Evolutionary conservation across 2,888 invertebrate species (phyloP), one percentile per base, ranked within the genome.

Genomic region (Oeneis ivallda): DNA sequence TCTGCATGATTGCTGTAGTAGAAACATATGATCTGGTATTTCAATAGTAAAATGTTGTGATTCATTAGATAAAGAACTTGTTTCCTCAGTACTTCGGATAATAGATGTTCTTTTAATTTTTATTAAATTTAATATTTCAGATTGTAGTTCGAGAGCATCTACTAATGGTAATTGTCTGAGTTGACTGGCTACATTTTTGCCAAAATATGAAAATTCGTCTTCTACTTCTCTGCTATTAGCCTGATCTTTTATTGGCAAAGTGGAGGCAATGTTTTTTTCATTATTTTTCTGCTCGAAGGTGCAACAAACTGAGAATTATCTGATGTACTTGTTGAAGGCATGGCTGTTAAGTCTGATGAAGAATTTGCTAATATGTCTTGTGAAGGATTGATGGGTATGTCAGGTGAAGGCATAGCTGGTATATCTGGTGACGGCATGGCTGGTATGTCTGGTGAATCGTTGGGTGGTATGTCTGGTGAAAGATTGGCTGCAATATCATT

Each of bases 141-240:
- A 41, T 41, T 41, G 41, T 41, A 41, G 9, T 41, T 41, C 41
- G 41, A 41, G 41, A 41, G 52, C 52, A 52, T 52, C 32, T 26
- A 32, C 32, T 52, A 26, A 19, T 10, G 52, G 32, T 52, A 52
- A 10, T 26, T 19, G 13, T 26, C 32, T 52, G 1, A 52, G 26
- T 52, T 52, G 52, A 19, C 19, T 19, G 17, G 52, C 52, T 19
- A 52, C 52, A 52, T 32, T 52, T 26, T 26, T 52, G 17, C 52
- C 52, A 52, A 52, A 52, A 10, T 32, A 6, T 10, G 19, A 19
- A 7, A 52, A 52, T 26, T 13, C 26, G 13, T 19, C 32, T 52
- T 52, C 52, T 34, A 53, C 53, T 53, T 39, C 41, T 41, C 41
- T 41, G 9, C 41, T 41, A 11, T 41, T 41, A 41, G 41, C 41